Conservation (phyloP, 2,113 vertebrate species). For the Lipophrys pholis region DNA sequence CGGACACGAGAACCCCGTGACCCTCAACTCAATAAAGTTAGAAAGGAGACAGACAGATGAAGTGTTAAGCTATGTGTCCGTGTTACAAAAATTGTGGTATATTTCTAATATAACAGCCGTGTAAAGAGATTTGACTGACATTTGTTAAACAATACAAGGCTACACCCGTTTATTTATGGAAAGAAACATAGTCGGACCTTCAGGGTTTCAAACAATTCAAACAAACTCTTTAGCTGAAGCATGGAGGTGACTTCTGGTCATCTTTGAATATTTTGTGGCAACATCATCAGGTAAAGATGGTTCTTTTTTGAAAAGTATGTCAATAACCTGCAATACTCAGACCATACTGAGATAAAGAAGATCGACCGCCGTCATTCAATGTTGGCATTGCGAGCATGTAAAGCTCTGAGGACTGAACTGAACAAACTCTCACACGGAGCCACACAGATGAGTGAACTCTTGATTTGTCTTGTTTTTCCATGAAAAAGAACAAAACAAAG, state of each 20-base stretch:
- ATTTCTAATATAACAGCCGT: not conserved
- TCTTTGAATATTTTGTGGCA: not conserved
- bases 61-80: not conserved
- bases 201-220: not conserved
- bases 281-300: not conserved
- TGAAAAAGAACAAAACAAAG: constrained; percentile 3
- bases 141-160: too few relatives aligned
- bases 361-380: too few relatives aligned
- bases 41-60: too few relatives aligned
- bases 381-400: not conserved
- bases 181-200: not conserved
- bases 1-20: too few relatives aligned
- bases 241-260: not conserved
- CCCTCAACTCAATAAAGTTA: too few relatives aligned
- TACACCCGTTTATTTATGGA: not conserved
- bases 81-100: not conserved
- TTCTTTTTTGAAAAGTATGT: not conserved
- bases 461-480: not conserved
- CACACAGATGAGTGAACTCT: not conserved
- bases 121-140: not conserved
- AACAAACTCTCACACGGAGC: not conserved
- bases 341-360: not conserved
- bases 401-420: not conserved
- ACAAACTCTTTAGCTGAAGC: not conserved
- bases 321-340: too few relatives aligned